These are phyloP conservation scores for Distichodus sexfasciatus DNA, from an alignment of 2,797 vertebrate genomes.

Conservation along the genomic window DNA sequence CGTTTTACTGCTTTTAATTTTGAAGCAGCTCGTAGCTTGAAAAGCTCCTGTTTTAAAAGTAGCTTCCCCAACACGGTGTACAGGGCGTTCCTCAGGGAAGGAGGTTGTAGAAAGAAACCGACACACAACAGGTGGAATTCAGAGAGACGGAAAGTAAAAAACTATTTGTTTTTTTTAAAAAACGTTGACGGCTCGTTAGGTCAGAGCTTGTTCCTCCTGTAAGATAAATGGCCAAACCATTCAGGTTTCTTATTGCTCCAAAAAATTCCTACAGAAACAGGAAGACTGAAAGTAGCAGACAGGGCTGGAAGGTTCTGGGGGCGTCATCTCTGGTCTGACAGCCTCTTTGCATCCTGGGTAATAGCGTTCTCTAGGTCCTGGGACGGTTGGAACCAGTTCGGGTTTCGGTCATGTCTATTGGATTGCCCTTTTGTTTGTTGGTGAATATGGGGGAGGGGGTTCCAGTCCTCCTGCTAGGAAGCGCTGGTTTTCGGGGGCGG, in stretches of 20 bases:
- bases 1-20: no score
- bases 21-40: no score
- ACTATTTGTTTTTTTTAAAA: background rate
- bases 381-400: constrained; percentile 32
- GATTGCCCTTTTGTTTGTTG: constrained; percentile 42
- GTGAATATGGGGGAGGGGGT: background rate
- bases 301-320: constrained; percentile 20
- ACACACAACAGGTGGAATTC: background rate
- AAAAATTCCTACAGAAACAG: constrained; percentile 41
- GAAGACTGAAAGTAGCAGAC: constrained; percentile 23
- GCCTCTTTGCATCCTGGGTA: constrained; percentile 54
- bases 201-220: constrained; percentile 27
- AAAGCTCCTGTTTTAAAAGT: no score
- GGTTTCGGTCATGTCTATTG: constrained; percentile 53
- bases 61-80: background rate
- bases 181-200: background rate
- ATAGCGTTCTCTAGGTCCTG: constrained; percentile 40
- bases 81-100: background rate
- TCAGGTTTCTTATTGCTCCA: constrained; percentile 50
- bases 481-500: constrained; percentile 71
- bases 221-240: background rate
- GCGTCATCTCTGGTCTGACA: constrained; percentile 27
- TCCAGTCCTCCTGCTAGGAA: constrained; percentile 66
- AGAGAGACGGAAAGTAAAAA: background rate
- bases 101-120: background rate